These are phyloP conservation scores for Tenthredo distinguenda DNA, from an alignment of 2,888 invertebrate species.

Conservation along the genomic window DNA sequence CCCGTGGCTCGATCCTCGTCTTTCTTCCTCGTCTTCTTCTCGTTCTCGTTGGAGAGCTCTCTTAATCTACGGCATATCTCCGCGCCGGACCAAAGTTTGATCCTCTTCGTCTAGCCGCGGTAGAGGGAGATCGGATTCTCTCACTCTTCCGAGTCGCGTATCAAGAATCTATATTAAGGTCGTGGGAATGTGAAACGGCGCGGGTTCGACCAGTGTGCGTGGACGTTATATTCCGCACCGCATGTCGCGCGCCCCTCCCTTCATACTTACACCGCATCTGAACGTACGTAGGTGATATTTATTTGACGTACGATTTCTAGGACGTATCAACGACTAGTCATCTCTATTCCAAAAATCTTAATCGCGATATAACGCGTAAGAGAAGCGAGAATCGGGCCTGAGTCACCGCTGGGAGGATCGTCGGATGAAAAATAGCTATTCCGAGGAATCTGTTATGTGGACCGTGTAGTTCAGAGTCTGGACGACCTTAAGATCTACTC, in stretches of 20 bases:
- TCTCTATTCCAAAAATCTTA: neutral
- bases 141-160: constrained; percentile 58
- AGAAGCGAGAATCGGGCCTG: neutral
- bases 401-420: neutral
- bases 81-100: neutral
- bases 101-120: neutral
- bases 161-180: constrained; percentile 74
- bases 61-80: constrained; percentile 12
- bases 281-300: neutral
- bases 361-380: neutral
- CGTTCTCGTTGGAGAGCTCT: neutral
- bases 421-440: neutral
- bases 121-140: neutral
- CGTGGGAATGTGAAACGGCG: constrained; percentile 74
- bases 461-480: neutral
- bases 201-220: constrained; percentile 60
- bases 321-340: neutral
- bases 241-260: neutral
- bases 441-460: neutral
- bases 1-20: constrained; percentile 10
- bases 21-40: constrained; percentile 29
- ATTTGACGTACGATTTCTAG: neutral
- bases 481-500: neutral
- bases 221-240: constrained; percentile 14
- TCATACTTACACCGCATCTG: neutral